Conservation (phyloP, 1,140 invertebrate species). For the Magallana angulata region DNA sequence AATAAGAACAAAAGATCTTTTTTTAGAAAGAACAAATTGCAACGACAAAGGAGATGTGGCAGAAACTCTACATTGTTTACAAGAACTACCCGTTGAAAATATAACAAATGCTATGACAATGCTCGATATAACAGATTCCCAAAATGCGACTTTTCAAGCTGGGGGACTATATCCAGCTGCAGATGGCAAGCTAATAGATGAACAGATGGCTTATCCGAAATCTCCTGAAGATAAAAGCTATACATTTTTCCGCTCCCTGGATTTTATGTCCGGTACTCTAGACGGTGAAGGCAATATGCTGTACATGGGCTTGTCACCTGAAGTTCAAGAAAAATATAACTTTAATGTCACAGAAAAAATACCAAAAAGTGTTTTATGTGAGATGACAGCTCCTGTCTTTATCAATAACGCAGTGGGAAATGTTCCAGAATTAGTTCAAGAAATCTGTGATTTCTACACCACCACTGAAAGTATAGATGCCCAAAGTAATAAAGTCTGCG, state of each 20-base stretch:
- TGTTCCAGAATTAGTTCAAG: conserved; percentile 28
- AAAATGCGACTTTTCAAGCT: neutral
- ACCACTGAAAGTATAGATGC: conserved; percentile 12
- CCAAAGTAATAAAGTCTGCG: conserved; percentile 52
- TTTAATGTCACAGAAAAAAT: conserved; percentile 55
- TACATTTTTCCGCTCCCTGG: conserved; percentile 45
- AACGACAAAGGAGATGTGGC: neutral
- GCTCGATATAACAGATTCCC: no score
- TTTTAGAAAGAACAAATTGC: neutral
- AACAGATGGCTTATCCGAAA: neutral
- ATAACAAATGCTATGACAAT: neutral
- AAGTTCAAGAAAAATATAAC: conserved; percentile 42
- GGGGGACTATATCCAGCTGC: conserved; percentile 44
- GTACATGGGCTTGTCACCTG: conserved; percentile 42
- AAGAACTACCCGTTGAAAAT: neutral
- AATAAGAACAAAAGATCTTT: no score
- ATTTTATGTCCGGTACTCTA: conserved; percentile 60
- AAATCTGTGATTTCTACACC: conserved; percentile 54
- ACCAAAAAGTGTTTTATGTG: conserved; percentile 54
- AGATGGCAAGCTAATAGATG: conserved; percentile 57
- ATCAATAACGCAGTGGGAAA: conserved; percentile 50
- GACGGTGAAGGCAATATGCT: conserved; percentile 59
- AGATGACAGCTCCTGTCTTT: conserved; percentile 46
- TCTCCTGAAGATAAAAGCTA: conserved; percentile 17
- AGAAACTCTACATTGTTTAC: neutral